phyloP scores from a whole-genome alignment of 2,113 vertebrate species.

The Zosterops pallidus region DNA sequence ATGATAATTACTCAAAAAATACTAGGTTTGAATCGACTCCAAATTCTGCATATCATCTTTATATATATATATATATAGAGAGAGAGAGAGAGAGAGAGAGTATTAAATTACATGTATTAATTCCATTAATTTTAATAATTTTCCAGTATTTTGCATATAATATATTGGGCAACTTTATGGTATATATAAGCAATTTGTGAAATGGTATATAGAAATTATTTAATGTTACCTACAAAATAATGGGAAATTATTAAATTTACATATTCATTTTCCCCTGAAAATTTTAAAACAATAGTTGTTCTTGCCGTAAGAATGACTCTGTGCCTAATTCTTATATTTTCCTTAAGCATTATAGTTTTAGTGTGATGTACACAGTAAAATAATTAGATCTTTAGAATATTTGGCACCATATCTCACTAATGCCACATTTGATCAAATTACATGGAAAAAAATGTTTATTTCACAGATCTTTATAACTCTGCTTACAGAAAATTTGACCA shows the following conservation, averaged over 20 bases:
- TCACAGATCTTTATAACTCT: neutral
- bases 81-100: too few relatives aligned
- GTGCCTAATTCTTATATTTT: neutral
- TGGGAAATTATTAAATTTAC: neutral
- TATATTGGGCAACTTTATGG: too few relatives aligned
- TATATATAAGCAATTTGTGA: neutral
- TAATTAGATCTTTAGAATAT: neutral
- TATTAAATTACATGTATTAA: neutral
- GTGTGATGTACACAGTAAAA: neutral
- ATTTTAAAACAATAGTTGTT: neutral
- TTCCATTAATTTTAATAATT: neutral
- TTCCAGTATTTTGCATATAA: neutral
- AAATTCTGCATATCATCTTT: neutral
- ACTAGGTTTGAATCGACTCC: neutral
- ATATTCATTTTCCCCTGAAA: neutral
- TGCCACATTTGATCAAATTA: neutral
- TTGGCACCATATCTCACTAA: neutral
- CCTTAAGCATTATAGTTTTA: neutral
- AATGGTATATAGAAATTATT: neutral
- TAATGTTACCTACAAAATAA: neutral
- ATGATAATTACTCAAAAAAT: neutral
- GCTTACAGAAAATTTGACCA: neutral
- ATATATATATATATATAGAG: too few relatives aligned
- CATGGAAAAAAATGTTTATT: neutral
- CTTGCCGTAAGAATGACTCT: neutral